Evolutionary conservation across 1,140 invertebrate species (phyloP), one percentile per base, ranked within the genome.

Genomic region (Proctacanthus coquilletti): DNA sequence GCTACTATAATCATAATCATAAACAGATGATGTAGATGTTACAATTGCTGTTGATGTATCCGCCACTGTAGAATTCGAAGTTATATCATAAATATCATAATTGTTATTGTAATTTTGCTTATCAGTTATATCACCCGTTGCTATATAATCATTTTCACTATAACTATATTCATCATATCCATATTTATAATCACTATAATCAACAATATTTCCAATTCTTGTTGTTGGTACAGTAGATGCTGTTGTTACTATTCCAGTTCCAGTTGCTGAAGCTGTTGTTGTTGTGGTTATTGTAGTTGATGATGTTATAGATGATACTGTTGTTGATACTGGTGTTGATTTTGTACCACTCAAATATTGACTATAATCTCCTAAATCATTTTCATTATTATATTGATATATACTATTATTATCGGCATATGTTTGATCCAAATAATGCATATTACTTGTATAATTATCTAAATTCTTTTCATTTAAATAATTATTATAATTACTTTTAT

Each of bases 101-200:
- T 21, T 35, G 20, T 40, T 35, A 25, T 40, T 40, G 14, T 40
- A 35, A 15, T 21, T 34, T 13, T 34, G 10, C 8, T 40, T 21
- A 21, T 17, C 31, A 5, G 19, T 41, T 19, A 41, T 41, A 21
- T 41, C 40, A 37, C 40, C 40, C 5, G 40, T 41, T 5, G 40
- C 40, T 4, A 41, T 41, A 31, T 41, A 41, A 34, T 36, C 30
- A 41, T 41, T 32, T 15, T 50, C 47, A 31, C n/a, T 33, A 19
- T 43, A 45, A 15, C 34, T 27, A 42, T 45, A 51, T 15, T 45
- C 45, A 21, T 44, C 35, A 34, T 30, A 42, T 2, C 38, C 25
- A 10, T 41, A 9, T 3, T 46, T 34, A 27, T 34, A 38, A 18
- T 29, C 40, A 37, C 45, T 30, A 39, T 40, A 40, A 34, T 40